Evolutionary conservation across 1,140 invertebrate genomes (phyloP).

Genomic region (Trigoniulus corallinus): DNA sequence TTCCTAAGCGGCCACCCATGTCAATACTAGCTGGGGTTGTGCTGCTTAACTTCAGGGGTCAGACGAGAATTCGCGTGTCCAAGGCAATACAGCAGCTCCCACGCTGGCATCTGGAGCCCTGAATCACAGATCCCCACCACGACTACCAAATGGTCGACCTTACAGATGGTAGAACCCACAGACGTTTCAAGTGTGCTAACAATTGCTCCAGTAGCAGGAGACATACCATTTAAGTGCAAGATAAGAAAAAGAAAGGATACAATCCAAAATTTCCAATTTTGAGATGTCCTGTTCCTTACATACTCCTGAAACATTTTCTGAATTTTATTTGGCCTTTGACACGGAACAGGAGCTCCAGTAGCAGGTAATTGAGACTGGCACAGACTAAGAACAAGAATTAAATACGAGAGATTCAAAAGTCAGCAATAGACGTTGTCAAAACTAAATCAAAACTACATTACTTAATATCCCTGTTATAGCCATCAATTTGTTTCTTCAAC

Average conservation of each 20-base stretch:
- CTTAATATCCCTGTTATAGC: slow-evolving; percentile 77
- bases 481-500: slow-evolving; percentile 70
- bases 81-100: no score
- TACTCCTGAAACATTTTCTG: slow-evolving; percentile 90
- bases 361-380: slow-evolving; percentile 88
- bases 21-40: no score
- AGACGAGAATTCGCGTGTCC: no score
- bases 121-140: no score
- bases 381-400: slow-evolving; percentile 16
- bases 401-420: neutral
- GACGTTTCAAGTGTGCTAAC: no score
- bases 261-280: slow-evolving; percentile 98
- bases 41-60: no score
- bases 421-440: neutral
- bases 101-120: no score
- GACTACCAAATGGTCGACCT: no score
- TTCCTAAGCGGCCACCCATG: no score
- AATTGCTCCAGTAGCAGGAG: no score
- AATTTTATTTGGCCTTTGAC: slow-evolving; percentile 75
- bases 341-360: slow-evolving; percentile 81
- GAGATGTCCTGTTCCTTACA: slow-evolving; percentile 61
- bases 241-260: slow-evolving; percentile 38
- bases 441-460: slow-evolving; percentile 22
- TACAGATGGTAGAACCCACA: no score
- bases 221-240: neutral